These are phyloP conservation scores for Rhizoglyphus robini DNA, from an alignment of 1,140 invertebrate species.

Conservation along the genomic window DNA sequence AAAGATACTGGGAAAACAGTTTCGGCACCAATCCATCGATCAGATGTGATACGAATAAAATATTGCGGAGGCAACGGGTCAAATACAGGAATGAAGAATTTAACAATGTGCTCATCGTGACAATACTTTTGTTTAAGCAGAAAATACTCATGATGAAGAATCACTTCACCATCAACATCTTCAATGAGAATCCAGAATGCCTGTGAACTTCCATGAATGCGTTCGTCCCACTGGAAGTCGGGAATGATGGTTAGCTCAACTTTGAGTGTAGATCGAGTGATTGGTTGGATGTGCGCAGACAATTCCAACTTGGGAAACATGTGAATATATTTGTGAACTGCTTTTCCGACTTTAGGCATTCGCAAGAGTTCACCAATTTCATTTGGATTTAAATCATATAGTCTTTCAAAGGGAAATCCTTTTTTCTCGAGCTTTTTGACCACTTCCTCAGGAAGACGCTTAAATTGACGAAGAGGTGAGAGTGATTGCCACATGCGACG, in stretches of 20 bases:
- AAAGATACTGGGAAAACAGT: conserved; percentile 95
- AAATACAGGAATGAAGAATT: conserved; percentile 97
- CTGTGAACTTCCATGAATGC: conserved; percentile 85
- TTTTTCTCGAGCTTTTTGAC: conserved; percentile 98
- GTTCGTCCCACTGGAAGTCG: conserved; percentile 98
- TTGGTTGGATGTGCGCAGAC: conserved; percentile 91
- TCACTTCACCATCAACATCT: conserved; percentile 83
- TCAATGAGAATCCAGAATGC: conserved; percentile 86
- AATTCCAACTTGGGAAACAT: conserved; percentile 91
- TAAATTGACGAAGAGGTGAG: conserved; percentile 93
- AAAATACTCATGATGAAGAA: conserved; percentile 96
- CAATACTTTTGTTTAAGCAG: conserved; percentile 88
- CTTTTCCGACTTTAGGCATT: conserved; percentile 90
- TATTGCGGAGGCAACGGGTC: conserved; percentile 97
- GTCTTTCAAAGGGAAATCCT: conserved; percentile 76
- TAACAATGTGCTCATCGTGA: conserved; percentile 85
- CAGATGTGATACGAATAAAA: conserved; percentile 60
- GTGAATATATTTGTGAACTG: conserved; percentile 93
- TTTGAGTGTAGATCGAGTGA: conserved; percentile 80
- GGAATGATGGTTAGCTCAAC: conserved; percentile 97
- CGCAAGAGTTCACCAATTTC: conserved; percentile 94
- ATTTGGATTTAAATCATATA: conserved; percentile 90
- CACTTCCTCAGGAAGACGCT: conserved; percentile 95
- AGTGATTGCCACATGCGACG: conserved; percentile 91
- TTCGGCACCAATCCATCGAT: conserved; percentile 53